These are phyloP conservation scores for Pelobates cultripes DNA, from an alignment of 2,797 vertebrate genomes.

Conservation along the genomic window DNA sequence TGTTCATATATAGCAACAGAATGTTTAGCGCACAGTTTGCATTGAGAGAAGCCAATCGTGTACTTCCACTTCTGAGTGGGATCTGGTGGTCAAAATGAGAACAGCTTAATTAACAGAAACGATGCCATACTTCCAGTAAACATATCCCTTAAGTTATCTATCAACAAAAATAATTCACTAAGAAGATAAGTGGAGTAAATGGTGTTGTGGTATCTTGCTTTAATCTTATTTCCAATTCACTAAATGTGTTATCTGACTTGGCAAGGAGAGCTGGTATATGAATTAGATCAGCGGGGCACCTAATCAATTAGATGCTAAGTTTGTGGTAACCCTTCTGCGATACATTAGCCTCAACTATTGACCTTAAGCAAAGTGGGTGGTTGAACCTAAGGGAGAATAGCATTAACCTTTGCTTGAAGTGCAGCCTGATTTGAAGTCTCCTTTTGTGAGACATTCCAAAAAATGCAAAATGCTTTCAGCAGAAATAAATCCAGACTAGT, in stretches of 20 bases:
- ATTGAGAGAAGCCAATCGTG: too few species aligned
- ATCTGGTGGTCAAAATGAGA: too few species aligned
- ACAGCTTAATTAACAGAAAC: too few species aligned
- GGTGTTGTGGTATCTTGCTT: constrained; percentile 87
- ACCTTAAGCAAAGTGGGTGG: constrained; percentile 94
- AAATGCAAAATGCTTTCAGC: constrained; percentile 74
- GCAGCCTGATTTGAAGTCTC: constrained; percentile 81
- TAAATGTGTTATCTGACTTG: constrained; percentile 97
- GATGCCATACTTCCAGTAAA: too few species aligned
- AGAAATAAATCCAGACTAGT: constrained; percentile 78
- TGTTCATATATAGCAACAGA: too few species aligned
- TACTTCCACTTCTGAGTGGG: too few species aligned
- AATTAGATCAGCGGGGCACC: constrained; percentile 87
- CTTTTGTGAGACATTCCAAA: constrained; percentile 71
- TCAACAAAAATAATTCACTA: constrained; percentile 83
- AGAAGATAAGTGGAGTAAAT: constrained; percentile 85
- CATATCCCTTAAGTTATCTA: constrained; percentile 71
- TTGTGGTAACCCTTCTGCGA: constrained; percentile 82
- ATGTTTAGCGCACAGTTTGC: too few species aligned
- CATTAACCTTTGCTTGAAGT: constrained; percentile 86
- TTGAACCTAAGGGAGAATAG: constrained; percentile 84
- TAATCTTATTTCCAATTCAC: constrained; percentile 94
- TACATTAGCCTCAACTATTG: constrained; percentile 86
- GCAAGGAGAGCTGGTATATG: constrained; percentile 87
- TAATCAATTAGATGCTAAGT: constrained; percentile 89